Base-by-base conservation (phyloP, 2,888 invertebrate genomes). In the Hybos culiciformis region DNA sequence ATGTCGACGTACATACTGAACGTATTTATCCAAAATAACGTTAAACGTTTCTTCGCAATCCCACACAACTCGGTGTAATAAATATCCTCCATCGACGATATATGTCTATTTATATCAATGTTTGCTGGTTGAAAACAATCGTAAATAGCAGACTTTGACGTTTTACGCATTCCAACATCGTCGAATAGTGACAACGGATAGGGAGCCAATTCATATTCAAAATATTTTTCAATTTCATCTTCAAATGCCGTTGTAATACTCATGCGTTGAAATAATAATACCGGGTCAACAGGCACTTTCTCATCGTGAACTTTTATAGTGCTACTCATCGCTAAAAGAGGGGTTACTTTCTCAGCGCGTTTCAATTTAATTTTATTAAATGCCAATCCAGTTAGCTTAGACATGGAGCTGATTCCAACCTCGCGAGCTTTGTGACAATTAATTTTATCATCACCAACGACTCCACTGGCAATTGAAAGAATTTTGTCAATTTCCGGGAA, bases 281-380 rank as follows among this genome's bases (percentile, higher is more conserved):
- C 48, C 32, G 57, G 56, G 46, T 60, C 51, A 21, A 58, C 37
- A 32, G 56, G 50, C 37, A 60, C 55, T 42, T 51, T 48, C 33
- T 54, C 51, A 20, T 59, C 56, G 31, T 57, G 51, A 49, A 60
- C 52, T 57, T 60, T 60, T 32, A 61, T 42, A 42, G 53, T 43
- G n/a, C n/a, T n/a, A n/a, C n/a, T 57, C 47, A 54, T 44, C 51
- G 56, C 47, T 54, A 54, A 56, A 41, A 59, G 57, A 53, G 59
- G 55, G 26, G 56, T 19, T 21, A 60, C 58, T 54, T 53, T 56
- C 23, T 60, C 56, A 48, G 52, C 36, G 44, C 54, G 54, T 56
- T 58, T 56, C 23, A 59, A 52, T 57, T 57, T 58, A 31, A 59
- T 56, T 48, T 58, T 51, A 39, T 56, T 58, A 26, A 46, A 46